Evolutionary conservation across 2,888 invertebrate genomes (phyloP).

Genomic region (Agonum fuliginosum): DNA sequence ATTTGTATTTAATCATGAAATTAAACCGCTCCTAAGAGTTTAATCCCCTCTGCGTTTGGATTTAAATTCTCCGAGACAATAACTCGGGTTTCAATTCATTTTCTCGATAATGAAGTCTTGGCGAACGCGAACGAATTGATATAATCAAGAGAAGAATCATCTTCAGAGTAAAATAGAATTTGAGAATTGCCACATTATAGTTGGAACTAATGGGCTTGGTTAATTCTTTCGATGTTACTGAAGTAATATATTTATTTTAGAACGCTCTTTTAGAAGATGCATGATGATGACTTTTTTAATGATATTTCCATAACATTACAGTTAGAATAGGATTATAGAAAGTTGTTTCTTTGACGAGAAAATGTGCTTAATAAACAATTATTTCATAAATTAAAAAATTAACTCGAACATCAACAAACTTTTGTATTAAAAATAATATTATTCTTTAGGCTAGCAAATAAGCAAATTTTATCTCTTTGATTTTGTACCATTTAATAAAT

Average conservation of each 20-base stretch:
- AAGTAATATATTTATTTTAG: not conserved
- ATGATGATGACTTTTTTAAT: too few species aligned
- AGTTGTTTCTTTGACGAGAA: too few species aligned
- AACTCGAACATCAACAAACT: too few species aligned
- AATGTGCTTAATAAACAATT: too few species aligned
- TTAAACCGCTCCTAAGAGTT: too few species aligned
- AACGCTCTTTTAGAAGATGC: not conserved
- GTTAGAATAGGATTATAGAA: not conserved
- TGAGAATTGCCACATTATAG: not conserved
- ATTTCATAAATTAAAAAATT: too few species aligned
- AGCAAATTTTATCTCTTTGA: too few species aligned
- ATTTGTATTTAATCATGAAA: too few species aligned
- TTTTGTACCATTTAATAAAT: too few species aligned
- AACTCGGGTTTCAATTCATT: conserved; percentile 58
- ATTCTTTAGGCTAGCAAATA: too few species aligned
- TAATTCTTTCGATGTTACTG: not conserved
- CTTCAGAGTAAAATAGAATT: not conserved
- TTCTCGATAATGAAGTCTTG: conserved; percentile 53
- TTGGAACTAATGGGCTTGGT: not conserved
- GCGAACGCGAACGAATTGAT: not conserved
- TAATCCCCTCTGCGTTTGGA: conserved; percentile 15
- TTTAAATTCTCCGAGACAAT: conserved; percentile 57
- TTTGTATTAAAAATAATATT: too few species aligned
- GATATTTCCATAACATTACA: not conserved
- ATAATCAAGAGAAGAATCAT: not conserved